Evolutionary conservation across 2,888 invertebrate genomes (phyloP), one percentile per base, ranked within the genome.

Genomic region (Brenthis hecate): DNA sequence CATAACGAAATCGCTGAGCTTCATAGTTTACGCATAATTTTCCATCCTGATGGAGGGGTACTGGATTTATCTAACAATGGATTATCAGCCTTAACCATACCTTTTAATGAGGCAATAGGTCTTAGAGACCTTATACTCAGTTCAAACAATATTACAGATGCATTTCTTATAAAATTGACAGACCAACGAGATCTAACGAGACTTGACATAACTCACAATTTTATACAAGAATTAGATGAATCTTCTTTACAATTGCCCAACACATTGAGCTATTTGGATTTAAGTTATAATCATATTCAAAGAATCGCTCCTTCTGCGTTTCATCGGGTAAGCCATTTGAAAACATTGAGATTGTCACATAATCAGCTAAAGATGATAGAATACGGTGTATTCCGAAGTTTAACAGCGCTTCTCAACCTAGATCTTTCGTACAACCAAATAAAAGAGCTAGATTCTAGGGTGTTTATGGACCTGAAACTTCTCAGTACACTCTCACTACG

Each of bases 31-130:
- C 78, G 80, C 13, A 85, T 92, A 54, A 82, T 83, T 68, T 91
- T 92, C 50, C 86, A 91, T 68, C 77, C 81, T 0, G 80, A 82
- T 47, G 90, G 91, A 16, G 92, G 91, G 4, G 78, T 85, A 6
- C 70, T 92, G 32, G 90, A 92, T 72, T 77, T 92, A 28, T 91
- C 91, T 6, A 83, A 89, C 70, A 92, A 91, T 65, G 82, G 75
- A 6, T 73, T 92, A 47, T 80, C 79, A 11, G 76, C 76, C 56
- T 74, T 92, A 6, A 80, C 70, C 16, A 82, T 91, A 57, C 84
- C 86, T 1, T 70, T 68, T 1, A 85, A 84, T 0, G 87, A 91
- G 70, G 87, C 88, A 0, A 66, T 80, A 1, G 82, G 82, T 16
- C 76, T 91, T 19, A 77, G 74, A 3, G 78, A 77, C 48, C 78